phyloP scores from a whole-genome alignment of 92 coral and sea anemone species.

The Epizoanthus fatuus region DNA sequence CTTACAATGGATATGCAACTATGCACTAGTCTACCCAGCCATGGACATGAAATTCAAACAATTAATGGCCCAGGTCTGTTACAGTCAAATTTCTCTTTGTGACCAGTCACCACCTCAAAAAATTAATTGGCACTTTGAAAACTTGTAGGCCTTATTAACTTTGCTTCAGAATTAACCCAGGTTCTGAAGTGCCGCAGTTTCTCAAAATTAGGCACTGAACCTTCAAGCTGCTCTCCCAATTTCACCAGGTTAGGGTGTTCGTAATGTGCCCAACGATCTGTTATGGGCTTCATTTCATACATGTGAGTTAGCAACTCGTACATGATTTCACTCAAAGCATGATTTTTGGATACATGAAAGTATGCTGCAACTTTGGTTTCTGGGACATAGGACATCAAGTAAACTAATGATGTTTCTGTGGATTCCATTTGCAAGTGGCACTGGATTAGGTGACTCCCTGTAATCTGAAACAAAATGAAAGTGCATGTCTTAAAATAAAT shows the following conservation, averaged over 20 bases:
- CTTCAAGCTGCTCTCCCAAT: slow-evolving; percentile 40
- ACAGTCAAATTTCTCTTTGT: too few relatives aligned
- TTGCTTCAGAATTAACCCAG: slow-evolving; percentile 55
- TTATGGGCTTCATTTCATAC: slow-evolving; percentile 39
- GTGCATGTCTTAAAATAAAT: neutral
- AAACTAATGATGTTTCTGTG: slow-evolving; percentile 62
- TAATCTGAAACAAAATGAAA: slow-evolving; percentile 43
- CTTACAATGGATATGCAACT: too few relatives aligned
- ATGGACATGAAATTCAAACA: too few relatives aligned
- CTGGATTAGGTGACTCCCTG: slow-evolving; percentile 62
- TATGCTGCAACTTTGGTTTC: slow-evolving; percentile 56
- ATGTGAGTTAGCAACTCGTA: slow-evolving; percentile 50
- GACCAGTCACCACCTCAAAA: too few relatives aligned
- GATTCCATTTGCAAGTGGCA: slow-evolving; percentile 71
- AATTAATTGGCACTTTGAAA: neutral
- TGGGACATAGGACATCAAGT: slow-evolving; percentile 72
- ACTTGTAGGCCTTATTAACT: slow-evolving; percentile 39
- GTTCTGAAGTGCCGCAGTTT: slow-evolving; percentile 31
- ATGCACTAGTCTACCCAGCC: too few relatives aligned
- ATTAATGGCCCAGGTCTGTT: too few relatives aligned
- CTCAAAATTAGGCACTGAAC: slow-evolving; percentile 32
- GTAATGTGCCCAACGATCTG: slow-evolving; percentile 50
- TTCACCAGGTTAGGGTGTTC: slow-evolving; percentile 42
- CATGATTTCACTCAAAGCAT: slow-evolving; percentile 64
- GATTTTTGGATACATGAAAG: slow-evolving; percentile 54